Evolutionary conservation across 2,113 vertebrate species (phyloP), one percentile per base, ranked within the genome.

Genomic region (Pomatostomus ruficeps): DNA sequence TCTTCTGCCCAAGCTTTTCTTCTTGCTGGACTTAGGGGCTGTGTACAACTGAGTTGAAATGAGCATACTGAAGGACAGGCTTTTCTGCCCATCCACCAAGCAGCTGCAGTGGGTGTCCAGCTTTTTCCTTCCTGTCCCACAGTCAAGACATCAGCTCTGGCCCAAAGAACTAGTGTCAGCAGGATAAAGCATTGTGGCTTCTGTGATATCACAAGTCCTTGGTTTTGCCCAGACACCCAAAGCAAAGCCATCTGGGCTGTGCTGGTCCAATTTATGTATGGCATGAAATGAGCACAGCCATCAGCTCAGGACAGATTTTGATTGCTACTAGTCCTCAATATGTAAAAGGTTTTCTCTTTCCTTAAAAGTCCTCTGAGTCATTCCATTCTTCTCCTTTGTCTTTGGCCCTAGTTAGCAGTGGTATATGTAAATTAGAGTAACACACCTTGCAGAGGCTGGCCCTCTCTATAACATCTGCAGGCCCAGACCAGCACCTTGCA

Each of bases 51-150:
- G 15, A 62, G 23, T 74, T 75, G 74, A 54, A 75, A 71, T 0
- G 4, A 74, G 4, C 1, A 0, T 36, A 18, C n/a, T 26, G 42
- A 55, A 38, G n/a, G 21, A 43, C 4, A 31, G 55, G 4, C 20
- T 78, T 48, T 79, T 85, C n/a, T 89, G 40, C 36, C 52, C 0
- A 3, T 58, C 29, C 38, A 63, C 35, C 1, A 3, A 48, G 42
- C 36, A 72, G 42, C 54, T 76, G 42, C 74, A 68, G 52, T 2
- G 7, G 23, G 9, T 13, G 5, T 40, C 21, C 72, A 70, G 15
- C 12, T 42, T 75, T 85, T 65, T 42, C 28, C 54, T 74, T 22
- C 31, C 18, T 42, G 21, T 46, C 40, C 73, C 40, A 73, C 21
- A 67, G 2, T 10, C 15, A 73, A 59, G 21, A 13, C 28, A 77